Conservation (phyloP, 2,888 invertebrate genomes). For the Drosophila pseudotalamancana region DNA sequence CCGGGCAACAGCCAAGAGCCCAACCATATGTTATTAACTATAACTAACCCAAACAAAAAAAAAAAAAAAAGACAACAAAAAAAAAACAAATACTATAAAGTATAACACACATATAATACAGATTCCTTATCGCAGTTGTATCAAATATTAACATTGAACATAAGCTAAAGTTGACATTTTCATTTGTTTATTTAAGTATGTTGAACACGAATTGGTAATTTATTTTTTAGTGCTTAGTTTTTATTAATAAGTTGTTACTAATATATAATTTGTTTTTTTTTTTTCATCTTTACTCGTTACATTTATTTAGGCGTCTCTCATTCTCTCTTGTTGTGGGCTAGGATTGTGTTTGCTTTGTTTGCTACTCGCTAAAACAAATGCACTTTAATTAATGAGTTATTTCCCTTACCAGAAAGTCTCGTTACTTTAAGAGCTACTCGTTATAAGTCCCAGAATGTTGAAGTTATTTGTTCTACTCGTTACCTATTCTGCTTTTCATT, state of each 20-base stretch:
- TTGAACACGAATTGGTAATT: conserved; percentile 62
- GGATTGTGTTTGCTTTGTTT: background rate
- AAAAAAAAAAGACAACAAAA: background rate
- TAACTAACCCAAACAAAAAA: conserved; percentile 18
- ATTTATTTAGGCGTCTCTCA: conserved; percentile 19
- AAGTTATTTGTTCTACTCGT: background rate
- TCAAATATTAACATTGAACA: conserved; percentile 39
- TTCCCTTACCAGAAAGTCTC: background rate
- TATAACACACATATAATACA: conserved; percentile 30
- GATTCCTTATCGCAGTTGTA: conserved; percentile 37
- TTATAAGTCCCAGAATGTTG: no score
- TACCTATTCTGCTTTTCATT: background rate
- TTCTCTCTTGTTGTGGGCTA: conserved; percentile 26
- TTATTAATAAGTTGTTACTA: conserved; percentile 66
- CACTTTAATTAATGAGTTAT: background rate
- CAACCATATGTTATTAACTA: conserved; percentile 29
- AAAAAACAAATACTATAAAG: conserved; percentile 18
- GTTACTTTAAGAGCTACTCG: background rate
- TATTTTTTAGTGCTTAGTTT: conserved; percentile 42
- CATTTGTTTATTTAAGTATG: conserved; percentile 33
- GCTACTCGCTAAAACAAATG: background rate
- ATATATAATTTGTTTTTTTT: conserved; percentile 23
- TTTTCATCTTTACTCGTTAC: conserved; percentile 27
- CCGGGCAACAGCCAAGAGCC: conserved; percentile 8
- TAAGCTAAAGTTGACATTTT: conserved; percentile 59